A percentile compares a stretch with the other conserved stretches of the same genome.
Evolutionary conservation across 2,888 invertebrate genomes (phyloP).

Genomic region (Tetragonula carbonaria): DNA sequence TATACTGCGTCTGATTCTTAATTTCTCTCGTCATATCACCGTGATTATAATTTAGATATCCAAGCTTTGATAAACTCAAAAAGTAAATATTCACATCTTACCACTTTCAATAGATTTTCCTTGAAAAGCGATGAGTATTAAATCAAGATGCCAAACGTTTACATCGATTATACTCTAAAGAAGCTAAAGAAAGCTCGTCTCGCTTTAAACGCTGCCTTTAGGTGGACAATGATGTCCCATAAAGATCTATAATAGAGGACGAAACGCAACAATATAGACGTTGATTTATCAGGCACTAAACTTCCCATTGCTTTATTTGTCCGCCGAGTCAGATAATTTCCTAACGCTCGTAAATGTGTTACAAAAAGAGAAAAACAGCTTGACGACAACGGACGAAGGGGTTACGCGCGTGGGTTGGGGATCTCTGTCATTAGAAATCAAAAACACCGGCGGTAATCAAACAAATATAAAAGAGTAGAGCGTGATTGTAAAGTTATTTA

Average conservation of each 20-base stretch:
- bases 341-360: constrained; percentile 12
- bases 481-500: neutral
- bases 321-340: constrained; percentile 22
- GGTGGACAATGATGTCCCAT: no score
- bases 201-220: neutral
- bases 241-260: neutral
- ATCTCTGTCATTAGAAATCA: constrained; percentile 6
- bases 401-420: constrained; percentile 17
- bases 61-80: neutral
- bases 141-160: neutral
- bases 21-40: no score
- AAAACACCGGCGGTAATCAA: neutral
- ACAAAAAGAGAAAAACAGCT: neutral
- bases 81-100: neutral
- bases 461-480: neutral
- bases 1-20: no score
- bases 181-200: neutral
- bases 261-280: neutral
- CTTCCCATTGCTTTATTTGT: constrained; percentile 13
- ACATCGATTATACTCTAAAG: neutral
- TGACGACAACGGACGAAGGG: neutral
- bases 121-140: neutral
- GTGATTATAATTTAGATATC: no score
- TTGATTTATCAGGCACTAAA: constrained; percentile 20
- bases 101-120: neutral